phyloP scores from a whole-genome alignment of 2,113 vertebrate genomes.

The Perccottus glenii region DNA sequence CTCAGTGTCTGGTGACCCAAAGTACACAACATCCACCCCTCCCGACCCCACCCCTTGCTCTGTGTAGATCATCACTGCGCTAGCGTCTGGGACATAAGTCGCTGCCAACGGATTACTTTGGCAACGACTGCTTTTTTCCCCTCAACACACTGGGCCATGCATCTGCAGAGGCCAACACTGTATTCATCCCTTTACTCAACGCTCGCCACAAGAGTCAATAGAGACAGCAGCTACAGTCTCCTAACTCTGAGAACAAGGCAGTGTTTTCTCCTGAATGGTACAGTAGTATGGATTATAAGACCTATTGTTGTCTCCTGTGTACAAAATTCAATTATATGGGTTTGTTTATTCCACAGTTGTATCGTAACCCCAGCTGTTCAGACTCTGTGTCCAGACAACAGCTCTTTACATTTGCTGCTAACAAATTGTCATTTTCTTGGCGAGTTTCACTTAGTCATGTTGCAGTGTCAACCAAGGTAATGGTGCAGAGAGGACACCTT shows the following conservation, averaged over 20 bases:
- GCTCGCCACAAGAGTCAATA: constrained; percentile 42
- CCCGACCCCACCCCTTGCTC: constrained; percentile 12
- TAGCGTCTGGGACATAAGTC: constrained; percentile 59
- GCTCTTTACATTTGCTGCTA: constrained; percentile 38
- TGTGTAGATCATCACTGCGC: constrained; percentile 58
- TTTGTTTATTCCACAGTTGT: constrained; percentile 33
- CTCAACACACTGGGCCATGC: constrained; percentile 59
- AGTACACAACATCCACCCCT: constrained; percentile 57
- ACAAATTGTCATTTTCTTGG: constrained; percentile 63
- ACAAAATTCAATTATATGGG: neutral
- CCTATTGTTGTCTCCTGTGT: neutral
- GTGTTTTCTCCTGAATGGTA: constrained; percentile 37
- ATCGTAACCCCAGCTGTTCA: neutral
- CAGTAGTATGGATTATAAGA: constrained; percentile 16
- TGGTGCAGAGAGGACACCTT: constrained; percentile 71
- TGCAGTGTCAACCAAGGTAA: constrained; percentile 53
- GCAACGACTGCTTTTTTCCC: constrained; percentile 47
- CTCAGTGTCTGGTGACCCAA: constrained; percentile 66
- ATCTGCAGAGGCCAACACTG: constrained; percentile 69
- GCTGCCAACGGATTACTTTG: constrained; percentile 73
- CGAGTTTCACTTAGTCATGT: constrained; percentile 48
- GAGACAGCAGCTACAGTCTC: constrained; percentile 42
- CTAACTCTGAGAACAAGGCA: constrained; percentile 31
- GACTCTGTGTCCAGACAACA: constrained; percentile 30
- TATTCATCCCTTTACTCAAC: constrained; percentile 64